Conservation (phyloP, 2,797 vertebrate genomes). For the Emydoidea blandingii region DNA sequence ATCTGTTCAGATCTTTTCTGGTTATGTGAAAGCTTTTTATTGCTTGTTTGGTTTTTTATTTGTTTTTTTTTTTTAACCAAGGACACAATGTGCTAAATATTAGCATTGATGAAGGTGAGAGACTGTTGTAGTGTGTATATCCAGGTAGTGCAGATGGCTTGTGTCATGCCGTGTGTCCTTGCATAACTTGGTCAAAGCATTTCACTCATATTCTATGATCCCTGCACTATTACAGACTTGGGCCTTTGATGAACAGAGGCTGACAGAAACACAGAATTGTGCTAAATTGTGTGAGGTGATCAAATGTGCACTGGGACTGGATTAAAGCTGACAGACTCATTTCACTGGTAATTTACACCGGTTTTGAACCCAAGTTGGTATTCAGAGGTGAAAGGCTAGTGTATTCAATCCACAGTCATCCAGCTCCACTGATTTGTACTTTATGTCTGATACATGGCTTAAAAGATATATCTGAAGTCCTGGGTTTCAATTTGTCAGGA, state of each 20-base stretch:
- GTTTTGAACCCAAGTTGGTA: accelerated
- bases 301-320: not conserved
- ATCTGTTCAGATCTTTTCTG: not conserved
- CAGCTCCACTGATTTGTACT: not conserved
- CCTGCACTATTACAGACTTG: accelerated
- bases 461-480: not conserved
- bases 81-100: not conserved
- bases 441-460: not conserved
- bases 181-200: not conserved
- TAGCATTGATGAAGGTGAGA: not conserved
- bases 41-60: not conserved
- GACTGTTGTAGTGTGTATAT: not conserved
- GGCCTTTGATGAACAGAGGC: not conserved
- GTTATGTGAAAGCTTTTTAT: not conserved
- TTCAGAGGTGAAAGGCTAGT: not conserved
- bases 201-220: not conserved
- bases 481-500: not conserved
- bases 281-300: not conserved
- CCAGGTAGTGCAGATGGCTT: not conserved
- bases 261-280: not conserved
- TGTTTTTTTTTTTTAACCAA: not conserved
- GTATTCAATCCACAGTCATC: not conserved
- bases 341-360: not conserved
- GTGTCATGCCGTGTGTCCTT: not conserved
- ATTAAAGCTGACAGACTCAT: not conserved